Percentiles rank a stretch among this genome's conserved stretches.
These are phyloP conservation scores for Tachuris rubrigastra DNA, from an alignment of 2,113 vertebrate species.

Conservation along the genomic window DNA sequence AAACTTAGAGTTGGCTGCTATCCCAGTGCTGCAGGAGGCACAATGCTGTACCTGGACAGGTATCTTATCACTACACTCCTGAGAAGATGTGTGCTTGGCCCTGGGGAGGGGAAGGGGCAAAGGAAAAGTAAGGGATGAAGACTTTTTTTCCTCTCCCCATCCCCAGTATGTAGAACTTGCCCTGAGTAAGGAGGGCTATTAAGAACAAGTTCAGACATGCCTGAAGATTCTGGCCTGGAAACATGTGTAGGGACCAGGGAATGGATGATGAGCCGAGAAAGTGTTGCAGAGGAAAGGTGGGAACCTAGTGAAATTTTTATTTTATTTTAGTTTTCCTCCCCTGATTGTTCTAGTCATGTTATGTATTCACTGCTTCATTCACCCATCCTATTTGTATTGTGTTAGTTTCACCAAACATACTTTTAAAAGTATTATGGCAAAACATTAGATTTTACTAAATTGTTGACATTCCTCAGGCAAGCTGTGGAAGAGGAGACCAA, in stretches of 20 bases:
- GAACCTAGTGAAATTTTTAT: neutral
- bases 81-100: neutral
- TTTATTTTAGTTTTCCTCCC: too few species aligned
- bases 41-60: neutral
- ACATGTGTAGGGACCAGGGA: neutral
- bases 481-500: neutral
- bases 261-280: neutral
- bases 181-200: neutral
- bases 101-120: neutral
- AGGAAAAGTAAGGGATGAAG: neutral
- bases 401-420: neutral
- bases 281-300: neutral
- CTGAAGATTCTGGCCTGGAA: slow-evolving; percentile 13
- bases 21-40: neutral
- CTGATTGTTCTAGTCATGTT: neutral
- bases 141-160: neutral
- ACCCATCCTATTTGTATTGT: neutral
- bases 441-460: neutral
- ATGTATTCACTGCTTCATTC: neutral
- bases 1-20: neutral
- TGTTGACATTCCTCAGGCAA: neutral
- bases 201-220: slow-evolving; percentile 36
- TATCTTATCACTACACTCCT: neutral
- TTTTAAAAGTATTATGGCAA: neutral
- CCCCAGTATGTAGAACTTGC: neutral